Evolutionary conservation across 2,113 vertebrate genomes (phyloP).

Genomic region (Dryoscopus gambensis): DNA sequence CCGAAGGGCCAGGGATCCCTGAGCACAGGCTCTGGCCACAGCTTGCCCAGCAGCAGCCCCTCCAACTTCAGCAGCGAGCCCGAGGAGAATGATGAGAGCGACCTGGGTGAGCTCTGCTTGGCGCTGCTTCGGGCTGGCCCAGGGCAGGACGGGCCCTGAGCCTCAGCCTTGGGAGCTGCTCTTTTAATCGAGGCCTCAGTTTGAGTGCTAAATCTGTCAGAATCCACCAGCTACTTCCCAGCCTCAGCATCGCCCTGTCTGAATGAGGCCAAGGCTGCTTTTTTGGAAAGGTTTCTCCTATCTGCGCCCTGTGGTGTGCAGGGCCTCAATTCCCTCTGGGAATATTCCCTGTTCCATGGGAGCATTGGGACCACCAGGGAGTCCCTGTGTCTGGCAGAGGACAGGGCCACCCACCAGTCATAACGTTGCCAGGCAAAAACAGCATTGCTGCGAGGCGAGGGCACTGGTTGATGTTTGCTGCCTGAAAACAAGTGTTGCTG

Average conservation of each 20-base stretch:
- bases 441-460: fast-evolving
- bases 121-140: not conserved
- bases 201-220: not conserved
- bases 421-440: not conserved
- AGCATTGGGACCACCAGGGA: fast-evolving
- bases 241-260: fast-evolving
- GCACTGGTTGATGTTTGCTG: not conserved
- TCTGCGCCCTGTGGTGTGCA: fast-evolving
- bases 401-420: not conserved
- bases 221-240: not conserved
- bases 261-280: not conserved
- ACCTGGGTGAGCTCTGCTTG: constrained; percentile 38
- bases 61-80: constrained; percentile 72
- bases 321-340: not conserved
- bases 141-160: not conserved
- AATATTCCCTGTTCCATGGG: fast-evolving
- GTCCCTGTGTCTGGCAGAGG: not conserved
- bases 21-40: constrained; percentile 53
- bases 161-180: not conserved
- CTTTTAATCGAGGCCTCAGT: not conserved
- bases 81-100: constrained; percentile 82
- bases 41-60: constrained; percentile 27
- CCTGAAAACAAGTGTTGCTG: not conserved
- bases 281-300: not conserved
- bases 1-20: constrained; percentile 29